Evolutionary conservation across 1,140 invertebrate species (phyloP), one percentile per base, ranked within the genome.

Genomic region (Ostrea denselamellosa): DNA sequence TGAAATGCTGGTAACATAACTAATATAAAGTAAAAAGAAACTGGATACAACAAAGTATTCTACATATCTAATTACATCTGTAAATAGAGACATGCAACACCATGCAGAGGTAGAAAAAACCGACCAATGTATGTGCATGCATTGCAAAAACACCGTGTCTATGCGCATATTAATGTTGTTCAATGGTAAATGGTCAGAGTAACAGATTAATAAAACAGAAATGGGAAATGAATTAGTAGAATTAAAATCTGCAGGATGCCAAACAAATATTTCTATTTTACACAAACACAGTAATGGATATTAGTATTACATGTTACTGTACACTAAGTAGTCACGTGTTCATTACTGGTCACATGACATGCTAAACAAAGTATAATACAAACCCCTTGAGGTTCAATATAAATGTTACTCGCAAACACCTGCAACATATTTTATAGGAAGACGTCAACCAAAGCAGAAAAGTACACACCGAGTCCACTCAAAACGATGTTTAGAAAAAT

Each of bases 331-430:
- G 82, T 53, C 22, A 83, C 53, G 68, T 54, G 54, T 25, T 58
- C 12, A 85, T 44, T 17, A 44, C 17, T 85, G 56, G 22, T 58
- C 84, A 85, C 56, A 19, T 34, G 12, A 85, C 8, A 58, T 25
- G 14, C 22, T 58, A 19, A 22, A 58, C 17, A 58, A 58, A 62
- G n/a, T 56, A 58, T n/a, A 9, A 88, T 88, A 88, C 87, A 85
- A 88, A 88, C 87, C 87, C 58, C 87, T 85, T 88, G 62, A 71
- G 87, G 62, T 81, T 88, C 87, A 88, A 62, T 77, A 85, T 88
- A 85, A 12, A 88, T n/a, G 56, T 88, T 68, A 51, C 68, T 83
- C 10, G 87, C 83, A 88, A 88, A 88, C 22, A 56, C 87, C 87
- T 88, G 87, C 51, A 88, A 88, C 83, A 85, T 81, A 56, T n/a